These are phyloP conservation scores for Platalea minor DNA, from an alignment of 2,797 vertebrate genomes.

Conservation along the genomic window DNA sequence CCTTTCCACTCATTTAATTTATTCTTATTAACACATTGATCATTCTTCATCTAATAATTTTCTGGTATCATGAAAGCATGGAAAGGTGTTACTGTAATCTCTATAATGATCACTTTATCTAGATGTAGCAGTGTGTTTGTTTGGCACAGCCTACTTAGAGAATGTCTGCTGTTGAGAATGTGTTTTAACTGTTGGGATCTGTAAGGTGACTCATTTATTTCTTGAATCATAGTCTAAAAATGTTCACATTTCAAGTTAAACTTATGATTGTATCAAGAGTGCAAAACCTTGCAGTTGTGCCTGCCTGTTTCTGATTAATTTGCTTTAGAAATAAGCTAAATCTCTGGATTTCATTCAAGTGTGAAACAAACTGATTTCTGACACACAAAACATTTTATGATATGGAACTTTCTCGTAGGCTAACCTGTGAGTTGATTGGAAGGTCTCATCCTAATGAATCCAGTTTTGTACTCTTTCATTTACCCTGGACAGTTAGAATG, in stretches of 20 bases:
- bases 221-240: not conserved
- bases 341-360: not conserved
- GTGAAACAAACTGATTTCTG: not conserved
- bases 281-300: not conserved
- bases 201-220: not conserved
- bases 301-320: not conserved
- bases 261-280: not conserved
- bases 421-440: not conserved
- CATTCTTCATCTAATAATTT: not conserved
- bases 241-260: not conserved
- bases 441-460: not conserved
- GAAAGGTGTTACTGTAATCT: not conserved
- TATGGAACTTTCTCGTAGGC: not conserved
- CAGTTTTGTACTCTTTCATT: not conserved
- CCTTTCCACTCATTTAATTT: not conserved
- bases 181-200: not conserved
- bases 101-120: not conserved
- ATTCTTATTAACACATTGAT: not conserved
- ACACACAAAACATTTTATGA: not conserved
- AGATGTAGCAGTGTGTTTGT: not conserved
- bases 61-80: not conserved
- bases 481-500: not conserved
- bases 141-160: not conserved
- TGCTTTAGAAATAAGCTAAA: not conserved
- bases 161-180: not conserved